Evolutionary conservation across 2,888 invertebrate species (phyloP).

Genomic region (Clivina fossor): DNA sequence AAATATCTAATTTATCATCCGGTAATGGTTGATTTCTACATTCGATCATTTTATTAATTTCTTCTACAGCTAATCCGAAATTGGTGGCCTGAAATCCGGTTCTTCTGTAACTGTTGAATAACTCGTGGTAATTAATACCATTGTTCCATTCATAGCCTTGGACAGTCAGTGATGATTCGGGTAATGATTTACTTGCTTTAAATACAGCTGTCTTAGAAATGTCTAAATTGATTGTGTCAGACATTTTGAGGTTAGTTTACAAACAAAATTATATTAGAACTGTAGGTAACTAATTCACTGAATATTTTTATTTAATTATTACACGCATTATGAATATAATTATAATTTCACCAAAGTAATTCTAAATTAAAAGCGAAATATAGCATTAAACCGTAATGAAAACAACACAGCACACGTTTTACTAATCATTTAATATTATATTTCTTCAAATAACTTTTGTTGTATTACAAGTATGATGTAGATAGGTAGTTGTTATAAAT

Average conservation of each 20-base stretch:
- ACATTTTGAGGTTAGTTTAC: background rate
- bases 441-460: too few relatives aligned
- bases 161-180: constrained; percentile 68
- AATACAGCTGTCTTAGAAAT: constrained; percentile 61
- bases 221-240: background rate
- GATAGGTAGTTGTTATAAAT: background rate
- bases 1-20: constrained; percentile 65
- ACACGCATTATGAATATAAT: too few relatives aligned
- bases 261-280: background rate
- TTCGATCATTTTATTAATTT: constrained; percentile 89
- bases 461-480: too few relatives aligned
- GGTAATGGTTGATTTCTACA: constrained; percentile 69
- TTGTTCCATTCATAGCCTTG: constrained; percentile 92
- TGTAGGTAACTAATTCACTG: too few relatives aligned
- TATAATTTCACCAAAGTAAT: too few relatives aligned
- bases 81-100: constrained; percentile 98
- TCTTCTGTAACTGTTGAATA: constrained; percentile 75
- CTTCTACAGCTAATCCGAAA: constrained; percentile 86
- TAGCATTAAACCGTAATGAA: too few relatives aligned
- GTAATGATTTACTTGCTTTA: constrained; percentile 66
- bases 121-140: constrained; percentile 80
- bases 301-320: too few relatives aligned
- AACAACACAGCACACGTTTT: too few relatives aligned
- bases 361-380: too few relatives aligned
- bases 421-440: too few relatives aligned